Evolutionary conservation across 1,140 invertebrate species (phyloP).

Genomic region (Agrypnia vestita): DNA sequence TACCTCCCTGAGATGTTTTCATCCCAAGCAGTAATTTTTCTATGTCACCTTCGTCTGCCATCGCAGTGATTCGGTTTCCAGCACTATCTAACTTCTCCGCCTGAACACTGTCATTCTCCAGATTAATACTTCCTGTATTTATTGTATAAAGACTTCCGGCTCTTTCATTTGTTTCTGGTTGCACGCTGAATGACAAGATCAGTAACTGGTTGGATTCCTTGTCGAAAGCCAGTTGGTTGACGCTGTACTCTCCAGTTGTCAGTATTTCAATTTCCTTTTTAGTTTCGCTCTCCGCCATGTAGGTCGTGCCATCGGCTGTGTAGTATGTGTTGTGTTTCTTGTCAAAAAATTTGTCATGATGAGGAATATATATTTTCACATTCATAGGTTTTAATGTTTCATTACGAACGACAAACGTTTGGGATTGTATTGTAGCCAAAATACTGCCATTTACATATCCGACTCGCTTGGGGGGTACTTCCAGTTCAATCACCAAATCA

Average conservation of each 20-base stretch:
- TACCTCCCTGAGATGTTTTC: slow-evolving; percentile 26
- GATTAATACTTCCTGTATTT: neutral
- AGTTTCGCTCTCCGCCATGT: slow-evolving; percentile 2
- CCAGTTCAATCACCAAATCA: neutral
- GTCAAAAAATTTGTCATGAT: neutral
- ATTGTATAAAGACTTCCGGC: slow-evolving; percentile 6
- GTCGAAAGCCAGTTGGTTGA: slow-evolving; percentile 27
- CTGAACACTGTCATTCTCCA: slow-evolving; percentile 2
- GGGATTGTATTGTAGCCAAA: neutral
- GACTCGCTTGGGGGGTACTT: slow-evolving; percentile 22
- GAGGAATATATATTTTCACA: neutral
- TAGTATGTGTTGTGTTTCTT: slow-evolving; percentile 23
- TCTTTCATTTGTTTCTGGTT: neutral
- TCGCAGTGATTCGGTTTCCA: neutral
- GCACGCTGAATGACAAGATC: neutral
- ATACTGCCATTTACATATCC: neutral
- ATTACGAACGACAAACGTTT: slow-evolving; percentile 8
- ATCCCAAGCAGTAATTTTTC: slow-evolving; percentile 26
- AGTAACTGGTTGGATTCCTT: slow-evolving; percentile 1
- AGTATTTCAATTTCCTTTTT: slow-evolving; percentile 21
- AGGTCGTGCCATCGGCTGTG: neutral
- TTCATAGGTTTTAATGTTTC: too few relatives aligned
- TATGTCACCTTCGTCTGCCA: neutral
- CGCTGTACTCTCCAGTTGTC: neutral
- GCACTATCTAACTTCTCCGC: neutral